A percentile compares a stretch with the other conserved stretches of the same genome.
phyloP scores from a whole-genome alignment of 23 tunicate genomes.

The Botrylloides violaceus region DNA sequence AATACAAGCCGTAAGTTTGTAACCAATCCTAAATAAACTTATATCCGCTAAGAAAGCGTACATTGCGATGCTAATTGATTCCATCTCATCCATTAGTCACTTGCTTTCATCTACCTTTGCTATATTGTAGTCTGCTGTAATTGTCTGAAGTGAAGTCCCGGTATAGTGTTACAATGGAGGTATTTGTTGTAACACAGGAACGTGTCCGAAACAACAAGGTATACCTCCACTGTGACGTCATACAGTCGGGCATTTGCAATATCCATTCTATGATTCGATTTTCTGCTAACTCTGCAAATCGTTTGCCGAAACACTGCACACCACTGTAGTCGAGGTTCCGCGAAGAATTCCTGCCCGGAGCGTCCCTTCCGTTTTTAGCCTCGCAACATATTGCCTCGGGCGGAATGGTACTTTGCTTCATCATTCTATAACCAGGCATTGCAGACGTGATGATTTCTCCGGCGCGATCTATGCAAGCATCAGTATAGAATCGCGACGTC shows the following conservation, averaged over 20 bases:
- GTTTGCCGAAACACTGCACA: no score
- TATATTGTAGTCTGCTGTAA: background rate
- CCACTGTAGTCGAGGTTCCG: background rate
- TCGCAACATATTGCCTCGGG: background rate
- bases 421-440: background rate
- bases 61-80: background rate
- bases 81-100: background rate
- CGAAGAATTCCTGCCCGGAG: background rate
- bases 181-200: conserved; percentile 16
- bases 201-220: conserved; percentile 24
- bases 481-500: no score
- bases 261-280: no score
- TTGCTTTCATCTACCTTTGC: background rate
- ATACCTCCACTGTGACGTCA: conserved; percentile 42
- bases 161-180: conserved; percentile 33
- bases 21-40: background rate
- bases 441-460: no score
- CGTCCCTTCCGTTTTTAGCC: background rate
- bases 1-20: background rate
- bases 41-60: background rate
- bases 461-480: no score
- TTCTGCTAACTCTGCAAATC: no score
- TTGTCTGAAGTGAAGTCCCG: conserved; percentile 20
- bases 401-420: background rate
- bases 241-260: conserved; percentile 25